Conservation (phyloP, 92 coral and sea anemone genomes). For the Palythoa heliodiscus region DNA sequence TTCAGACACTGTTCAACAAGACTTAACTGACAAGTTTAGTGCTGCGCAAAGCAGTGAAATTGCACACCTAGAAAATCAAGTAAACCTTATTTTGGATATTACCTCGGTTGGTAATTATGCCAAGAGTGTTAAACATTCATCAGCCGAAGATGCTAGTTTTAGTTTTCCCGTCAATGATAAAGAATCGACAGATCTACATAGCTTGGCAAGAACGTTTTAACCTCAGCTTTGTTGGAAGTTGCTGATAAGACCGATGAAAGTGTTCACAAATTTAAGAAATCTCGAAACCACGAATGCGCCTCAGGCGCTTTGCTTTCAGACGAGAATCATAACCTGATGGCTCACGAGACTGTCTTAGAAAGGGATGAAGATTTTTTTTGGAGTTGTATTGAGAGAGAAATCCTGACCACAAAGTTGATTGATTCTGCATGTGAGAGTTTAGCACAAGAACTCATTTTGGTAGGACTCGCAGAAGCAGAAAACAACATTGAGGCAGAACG, state of each 20-base stretch:
- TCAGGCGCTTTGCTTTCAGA: neutral
- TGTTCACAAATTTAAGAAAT: neutral
- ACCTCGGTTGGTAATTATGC: constrained; percentile 62
- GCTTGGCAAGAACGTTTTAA: constrained; percentile 19
- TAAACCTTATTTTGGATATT: constrained; percentile 1
- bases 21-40: constrained; percentile 52
- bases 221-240: constrained; percentile 36
- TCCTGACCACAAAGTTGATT: neutral
- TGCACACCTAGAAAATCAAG: neutral
- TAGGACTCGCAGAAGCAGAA: constrained; percentile 29
- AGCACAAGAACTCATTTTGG: constrained; percentile 11
- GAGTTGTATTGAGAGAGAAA: neutral
- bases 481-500: neutral
- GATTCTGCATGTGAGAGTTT: constrained; percentile 15
- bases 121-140: constrained; percentile 46
- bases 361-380: neutral
- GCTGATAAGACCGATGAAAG: neutral
- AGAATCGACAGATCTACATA: constrained; percentile 11
- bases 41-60: constrained; percentile 23
- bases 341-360: neutral
- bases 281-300: neutral
- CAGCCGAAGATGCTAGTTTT: constrained; percentile 47
- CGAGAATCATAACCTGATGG: constrained; percentile 22
- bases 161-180: constrained; percentile 1
- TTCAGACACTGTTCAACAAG: constrained; percentile 35